Evolutionary conservation across 2,797 vertebrate genomes (phyloP).

Genomic region (Atherinosoma microstoma): DNA sequence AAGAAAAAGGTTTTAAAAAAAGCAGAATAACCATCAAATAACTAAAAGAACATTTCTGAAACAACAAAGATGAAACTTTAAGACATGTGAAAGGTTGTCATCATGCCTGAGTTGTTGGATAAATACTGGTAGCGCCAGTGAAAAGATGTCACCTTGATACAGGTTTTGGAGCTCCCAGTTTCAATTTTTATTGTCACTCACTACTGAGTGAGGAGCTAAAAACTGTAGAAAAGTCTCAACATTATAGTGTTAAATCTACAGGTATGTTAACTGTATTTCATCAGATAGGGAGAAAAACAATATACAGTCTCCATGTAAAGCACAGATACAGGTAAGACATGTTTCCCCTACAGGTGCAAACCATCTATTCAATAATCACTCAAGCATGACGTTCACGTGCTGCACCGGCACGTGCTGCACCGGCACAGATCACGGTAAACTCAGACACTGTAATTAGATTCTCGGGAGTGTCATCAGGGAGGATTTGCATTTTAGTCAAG

Average conservation of each 20-base stretch:
- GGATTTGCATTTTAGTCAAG: constrained; percentile 19
- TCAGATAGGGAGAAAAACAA: no score
- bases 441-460: constrained; percentile 15
- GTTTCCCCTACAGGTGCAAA: neutral
- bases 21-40: neutral
- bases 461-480: constrained; percentile 18
- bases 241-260: no score
- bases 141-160: neutral
- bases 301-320: neutral
- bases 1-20: neutral
- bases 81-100: neutral
- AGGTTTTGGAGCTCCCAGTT: neutral
- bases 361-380: constrained; percentile 2
- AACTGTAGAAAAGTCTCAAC: no score
- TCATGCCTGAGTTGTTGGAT: neutral
- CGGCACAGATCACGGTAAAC: constrained; percentile 2
- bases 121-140: no score
- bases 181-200: no score
- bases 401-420: neutral
- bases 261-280: no score
- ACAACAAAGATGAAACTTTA: neutral
- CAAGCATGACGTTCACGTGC: neutral
- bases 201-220: no score
- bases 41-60: no score
- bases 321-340: neutral